Percentiles rank a stretch among this genome's conserved stretches.
Evolutionary conservation across 1,140 invertebrate species (phyloP).

Genomic region (Drosophila ficusphila): DNA sequence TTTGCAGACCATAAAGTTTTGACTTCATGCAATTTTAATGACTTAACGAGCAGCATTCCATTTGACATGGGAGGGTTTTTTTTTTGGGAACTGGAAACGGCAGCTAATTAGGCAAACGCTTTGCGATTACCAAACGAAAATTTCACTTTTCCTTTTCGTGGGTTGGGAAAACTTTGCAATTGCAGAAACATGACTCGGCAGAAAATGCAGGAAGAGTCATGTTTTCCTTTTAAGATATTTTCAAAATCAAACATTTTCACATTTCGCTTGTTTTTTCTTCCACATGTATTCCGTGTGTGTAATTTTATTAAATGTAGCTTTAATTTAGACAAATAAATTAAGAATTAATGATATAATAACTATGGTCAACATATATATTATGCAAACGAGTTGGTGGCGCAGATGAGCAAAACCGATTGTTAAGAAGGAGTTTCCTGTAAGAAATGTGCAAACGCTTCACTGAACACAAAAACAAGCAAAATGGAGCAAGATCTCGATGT

Average conservation of each 20-base stretch:
- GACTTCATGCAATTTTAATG: constrained; percentile 82
- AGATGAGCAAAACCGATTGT: constrained; percentile 56
- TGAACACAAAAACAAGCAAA: constrained; percentile 55
- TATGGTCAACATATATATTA: constrained; percentile 69
- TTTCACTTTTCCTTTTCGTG: constrained; percentile 55
- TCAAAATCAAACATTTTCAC: neutral
- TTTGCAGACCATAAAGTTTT: constrained; percentile 82
- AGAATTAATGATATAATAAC: constrained; percentile 80
- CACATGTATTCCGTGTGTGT: constrained; percentile 55
- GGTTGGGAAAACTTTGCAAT: neutral
- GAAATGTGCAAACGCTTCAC: constrained; percentile 37
- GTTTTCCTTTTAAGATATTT: neutral
- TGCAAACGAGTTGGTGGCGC: constrained; percentile 36
- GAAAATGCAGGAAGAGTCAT: neutral
- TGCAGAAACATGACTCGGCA: constrained; percentile 12
- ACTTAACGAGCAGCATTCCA: constrained; percentile 76
- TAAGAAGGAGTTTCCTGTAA: constrained; percentile 42
- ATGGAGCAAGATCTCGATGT: constrained; percentile 25
- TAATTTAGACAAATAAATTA: constrained; percentile 82
- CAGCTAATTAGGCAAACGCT: constrained; percentile 75
- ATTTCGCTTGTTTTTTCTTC: constrained; percentile 27
- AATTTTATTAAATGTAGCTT: constrained; percentile 74
- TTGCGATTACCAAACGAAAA: constrained; percentile 66
- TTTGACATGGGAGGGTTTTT: constrained; percentile 58
- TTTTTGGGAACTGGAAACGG: constrained; percentile 38